These are phyloP conservation scores for Drosophila melanogaster DNA, from an alignment of 1,140 invertebrate genomes.

Conservation along the genomic window Release_6_plus_ISO1_MT NT_033777.3:14138001-14138500, in stretches of 20 bases:
- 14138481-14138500: too few species aligned
- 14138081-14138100: conserved; percentile 41
- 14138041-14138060: neutral
- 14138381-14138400: conserved; percentile 18
- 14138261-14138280: conserved; percentile 13
- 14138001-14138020: conserved; percentile 54
- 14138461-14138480: too few species aligned
- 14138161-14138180: conserved; percentile 51
- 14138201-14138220: conserved; percentile 44
- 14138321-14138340: conserved; percentile 18
- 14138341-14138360: conserved; percentile 26
- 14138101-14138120: conserved; percentile 15
- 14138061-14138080: conserved; percentile 36
- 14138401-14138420: conserved; percentile 5
- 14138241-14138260: neutral
- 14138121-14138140: conserved; percentile 24
- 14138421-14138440: neutral
- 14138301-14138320: conserved; percentile 26
- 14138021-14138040: conserved; percentile 11
- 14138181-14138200: conserved; percentile 51
- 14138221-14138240: conserved; percentile 37
- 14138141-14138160: conserved; percentile 41
- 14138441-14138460: neutral
- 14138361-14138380: conserved; percentile 24
- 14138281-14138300: conserved; percentile 17